Evolutionary conservation across 2,797 vertebrate genomes (phyloP).

Genomic region (Geotrypetes seraphini): DNA sequence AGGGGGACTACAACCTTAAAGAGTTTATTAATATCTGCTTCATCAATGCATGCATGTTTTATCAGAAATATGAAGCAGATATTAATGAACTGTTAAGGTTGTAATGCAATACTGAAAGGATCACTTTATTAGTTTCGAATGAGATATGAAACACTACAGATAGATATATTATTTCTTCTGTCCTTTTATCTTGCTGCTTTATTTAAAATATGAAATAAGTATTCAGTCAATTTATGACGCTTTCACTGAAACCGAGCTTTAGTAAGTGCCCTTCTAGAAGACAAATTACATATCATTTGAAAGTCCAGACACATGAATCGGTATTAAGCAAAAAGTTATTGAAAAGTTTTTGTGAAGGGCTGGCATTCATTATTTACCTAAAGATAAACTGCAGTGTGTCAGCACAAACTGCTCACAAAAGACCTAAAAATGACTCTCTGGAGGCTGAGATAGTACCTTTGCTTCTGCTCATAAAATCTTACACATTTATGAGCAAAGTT

Average conservation of each 20-base stretch:
- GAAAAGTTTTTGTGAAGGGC: neutral
- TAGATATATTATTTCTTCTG: conserved; percentile 3
- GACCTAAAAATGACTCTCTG: neutral
- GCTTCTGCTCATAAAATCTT: neutral
- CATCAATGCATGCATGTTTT: no score
- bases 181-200: neutral
- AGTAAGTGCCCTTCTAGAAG: neutral
- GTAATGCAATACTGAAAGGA: conserved; percentile 4
- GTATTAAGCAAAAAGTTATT: neutral
- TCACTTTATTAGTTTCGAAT: conserved; percentile 6
- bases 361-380: neutral
- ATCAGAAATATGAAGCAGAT: no score
- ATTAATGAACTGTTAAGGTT: conserved; percentile 8
- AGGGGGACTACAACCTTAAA: no score
- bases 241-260: neutral
- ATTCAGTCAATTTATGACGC: neutral
- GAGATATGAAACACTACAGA: conserved; percentile 1
- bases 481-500: accelerated
- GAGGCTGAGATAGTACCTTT: neutral
- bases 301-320: no score
- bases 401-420: neutral
- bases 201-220: neutral
- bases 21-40: no score
- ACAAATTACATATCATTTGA: neutral
- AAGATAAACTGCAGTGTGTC: neutral